phyloP scores from a whole-genome alignment of 2,113 vertebrate genomes.

The Pomatorhinus ruficollis region DNA sequence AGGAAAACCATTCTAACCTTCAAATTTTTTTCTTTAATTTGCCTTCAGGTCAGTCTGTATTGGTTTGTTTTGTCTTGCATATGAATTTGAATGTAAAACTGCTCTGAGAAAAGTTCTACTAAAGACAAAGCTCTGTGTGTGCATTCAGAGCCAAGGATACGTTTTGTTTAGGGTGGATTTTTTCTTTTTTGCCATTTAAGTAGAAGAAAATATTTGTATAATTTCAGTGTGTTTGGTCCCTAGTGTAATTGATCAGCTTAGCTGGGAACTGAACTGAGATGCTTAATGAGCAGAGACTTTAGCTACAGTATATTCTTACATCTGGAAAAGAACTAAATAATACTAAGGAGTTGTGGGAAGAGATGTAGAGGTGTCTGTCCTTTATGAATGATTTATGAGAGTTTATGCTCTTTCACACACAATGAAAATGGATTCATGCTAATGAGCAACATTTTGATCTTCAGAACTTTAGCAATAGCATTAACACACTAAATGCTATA shows the following conservation, averaged over 20 bases:
- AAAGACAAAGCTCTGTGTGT: not conserved
- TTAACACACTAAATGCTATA: not conserved
- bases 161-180: not conserved
- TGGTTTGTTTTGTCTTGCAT: not conserved
- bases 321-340: not conserved
- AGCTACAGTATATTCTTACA: not conserved
- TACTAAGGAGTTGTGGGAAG: not conserved
- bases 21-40: not conserved
- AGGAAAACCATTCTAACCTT: not conserved
- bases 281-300: not conserved
- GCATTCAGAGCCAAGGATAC: not conserved
- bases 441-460: not conserved
- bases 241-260: not conserved
- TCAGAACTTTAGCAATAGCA: not conserved
- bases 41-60: not conserved
- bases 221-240: not conserved
- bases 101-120: not conserved
- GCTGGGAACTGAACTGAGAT: not conserved
- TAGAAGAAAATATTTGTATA: not conserved
- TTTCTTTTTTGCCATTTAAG: not conserved
- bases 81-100: not conserved
- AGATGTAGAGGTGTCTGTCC: not conserved
- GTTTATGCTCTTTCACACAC: not conserved
- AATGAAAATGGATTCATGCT: not conserved
- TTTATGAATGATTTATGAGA: not conserved